Base-by-base conservation (phyloP, 1,140 invertebrate species). In the Aphelenchoides besseyi region DNA sequence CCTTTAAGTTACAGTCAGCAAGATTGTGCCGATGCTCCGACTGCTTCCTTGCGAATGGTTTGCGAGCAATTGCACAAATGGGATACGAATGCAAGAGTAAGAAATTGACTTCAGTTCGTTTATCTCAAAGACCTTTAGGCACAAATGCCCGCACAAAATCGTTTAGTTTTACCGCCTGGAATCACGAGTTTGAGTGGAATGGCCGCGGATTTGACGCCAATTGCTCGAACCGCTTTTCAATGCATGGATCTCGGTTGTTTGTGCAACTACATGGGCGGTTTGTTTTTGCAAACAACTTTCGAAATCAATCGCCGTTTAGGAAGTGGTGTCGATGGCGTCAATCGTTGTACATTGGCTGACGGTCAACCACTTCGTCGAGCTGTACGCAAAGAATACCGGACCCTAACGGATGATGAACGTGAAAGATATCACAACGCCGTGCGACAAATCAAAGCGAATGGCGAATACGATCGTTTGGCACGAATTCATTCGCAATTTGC, bases 381-480 rank as follows among this genome's bases (percentile, higher is more conserved):
- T 35, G 5, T 72, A 18, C 37, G 71, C 2, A 57, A 63, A 23
- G 71, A 72, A 35, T 72, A 74, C 18, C 32, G 71, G 23, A 72
- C 53, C n/a, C 9, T 71, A 16, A 18, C 37, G 1, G 59, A 68
- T 26, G 66, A 5, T 16, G 66, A 68, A 8, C 59, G 66, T 12
- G 62, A 68, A 18, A 62, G 66, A 3, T 68, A 80, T 69, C 85
- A 86, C 71, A 70, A 74, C 28, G 86, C 85, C 3, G 16, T 87
- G 2, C 79, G 79, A 16, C 70, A 77, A 41, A 69, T 87, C 8
- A 87, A 87, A 26, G 61, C 28, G 8, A 63, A 63, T 52, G 61
- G 61, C 61, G 61, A 63, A 26, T 41, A 16, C 30, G 61, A 33
- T 23, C 16, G 30, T 3, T 30, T 63, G 5, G 61, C 61, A 9